Conservation (phyloP, 1,140 invertebrate genomes). For the Tribolium madens region DNA sequence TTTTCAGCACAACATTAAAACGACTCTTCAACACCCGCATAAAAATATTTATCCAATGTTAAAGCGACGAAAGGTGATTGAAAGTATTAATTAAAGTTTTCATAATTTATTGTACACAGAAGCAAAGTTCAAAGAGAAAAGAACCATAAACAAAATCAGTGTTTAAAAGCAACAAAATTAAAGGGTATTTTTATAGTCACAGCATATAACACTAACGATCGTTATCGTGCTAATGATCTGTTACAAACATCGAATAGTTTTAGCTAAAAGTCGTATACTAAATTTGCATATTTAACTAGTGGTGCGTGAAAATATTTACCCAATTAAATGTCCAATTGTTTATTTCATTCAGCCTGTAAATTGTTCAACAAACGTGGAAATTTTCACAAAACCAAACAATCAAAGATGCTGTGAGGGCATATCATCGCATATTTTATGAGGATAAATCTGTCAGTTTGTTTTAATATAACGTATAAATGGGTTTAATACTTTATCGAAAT, state of each 20-base stretch:
- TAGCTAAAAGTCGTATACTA: constrained; percentile 20
- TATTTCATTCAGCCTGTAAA: constrained; percentile 42
- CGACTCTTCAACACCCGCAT: not conserved
- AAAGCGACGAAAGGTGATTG: constrained; percentile 17
- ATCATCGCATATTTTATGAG: constrained; percentile 42
- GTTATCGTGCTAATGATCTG: constrained; percentile 36
- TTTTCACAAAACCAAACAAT: constrained; percentile 48
- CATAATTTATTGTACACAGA: constrained; percentile 13
- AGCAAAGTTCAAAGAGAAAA: constrained; percentile 18
- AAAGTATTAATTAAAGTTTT: constrained; percentile 22
- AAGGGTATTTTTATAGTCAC: constrained; percentile 33
- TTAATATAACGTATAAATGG: constrained; percentile 39
- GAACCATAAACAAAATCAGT: not conserved
- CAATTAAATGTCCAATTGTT: constrained; percentile 41
- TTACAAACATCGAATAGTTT: constrained; percentile 25
- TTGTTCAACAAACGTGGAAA: constrained; percentile 46
- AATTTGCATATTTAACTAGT: constrained; percentile 24
- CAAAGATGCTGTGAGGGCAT: constrained; percentile 25
- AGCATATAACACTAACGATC: constrained; percentile 36
- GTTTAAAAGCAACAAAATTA: constrained; percentile 27
- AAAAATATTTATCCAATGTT: not conserved
- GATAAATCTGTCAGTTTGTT: constrained; percentile 44
- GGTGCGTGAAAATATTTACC: constrained; percentile 46
- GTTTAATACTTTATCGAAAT: constrained; percentile 20
- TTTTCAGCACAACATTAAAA: constrained; percentile 1